Evolutionary conservation across 2,888 invertebrate genomes (phyloP), one percentile per base, ranked within the genome.

Genomic region (Gymnocheta viridis): DNA sequence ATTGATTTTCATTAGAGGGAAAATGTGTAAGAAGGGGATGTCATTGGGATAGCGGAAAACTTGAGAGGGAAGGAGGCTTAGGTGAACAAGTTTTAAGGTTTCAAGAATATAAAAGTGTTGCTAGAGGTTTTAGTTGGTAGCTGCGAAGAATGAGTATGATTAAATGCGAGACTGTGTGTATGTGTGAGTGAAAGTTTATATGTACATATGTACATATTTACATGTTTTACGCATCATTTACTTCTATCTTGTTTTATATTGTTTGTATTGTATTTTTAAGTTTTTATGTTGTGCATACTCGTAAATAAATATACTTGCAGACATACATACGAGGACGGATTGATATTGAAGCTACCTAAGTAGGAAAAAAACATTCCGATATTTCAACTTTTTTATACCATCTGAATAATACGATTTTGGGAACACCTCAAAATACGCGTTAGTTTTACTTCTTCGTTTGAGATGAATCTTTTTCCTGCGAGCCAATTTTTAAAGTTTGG

Each of bases 151-250:
- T 32, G 58, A 47, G 22, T 51, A 9, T 24, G 27, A 12, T 0
- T 35, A 19, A 32, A 9, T 44, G 22, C 27, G 14, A 64, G 12
- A 19, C n/a, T 56, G 22, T 32, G 12, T 22, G 10, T 32, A 24
- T 17, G 41, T 38, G n/a, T 41, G 38, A 4, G 35, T 12, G 41
- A n/a, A n/a, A 62, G 41, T 69, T 64, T 54, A 29, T 74, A 58
- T n/a, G n/a, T n/a, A n/a, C n/a, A n/a, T n/a, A n/a, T n/a, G n/a
- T n/a, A n/a, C n/a, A n/a, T 56, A 49, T 78, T 85, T 85, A 82
- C 64, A 64, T 82, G 76, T 88, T 87, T 87, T 84, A 72, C 58
- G 78, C 81, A 82, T 86, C 87, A 80, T 76, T 85, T 81, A 62
- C 62, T 85, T 84, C 82, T 77, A 67, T 69, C 76, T 83, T 72